These are phyloP conservation scores for human (Homo sapiens) DNA, from an alignment of 2,113 vertebrate genomes.

Conservation along the genomic window GRCh38 chr11:12087001-12087500, in stretches of 20 bases:
- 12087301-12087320: neutral
- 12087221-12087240: neutral
- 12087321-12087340: neutral
- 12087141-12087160: neutral
- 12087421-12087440: neutral
- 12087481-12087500: slow-evolving; percentile 6
- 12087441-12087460: neutral
- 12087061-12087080: neutral
- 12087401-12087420: neutral
- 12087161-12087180: neutral
- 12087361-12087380: neutral
- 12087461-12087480: neutral
- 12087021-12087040: neutral
- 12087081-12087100: neutral
- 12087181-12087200: neutral
- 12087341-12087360: neutral
- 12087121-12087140: neutral
- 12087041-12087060: neutral
- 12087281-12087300: neutral
- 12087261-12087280: neutral
- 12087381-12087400: neutral
- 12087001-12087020: neutral
- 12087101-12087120: too few relatives aligned
- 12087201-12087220: neutral
- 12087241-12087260: neutral